Percentiles rank a stretch among this genome's conserved stretches.
Evolutionary conservation across 2,113 vertebrate species (phyloP).

Genomic region (Okapia johnstoni): DNA sequence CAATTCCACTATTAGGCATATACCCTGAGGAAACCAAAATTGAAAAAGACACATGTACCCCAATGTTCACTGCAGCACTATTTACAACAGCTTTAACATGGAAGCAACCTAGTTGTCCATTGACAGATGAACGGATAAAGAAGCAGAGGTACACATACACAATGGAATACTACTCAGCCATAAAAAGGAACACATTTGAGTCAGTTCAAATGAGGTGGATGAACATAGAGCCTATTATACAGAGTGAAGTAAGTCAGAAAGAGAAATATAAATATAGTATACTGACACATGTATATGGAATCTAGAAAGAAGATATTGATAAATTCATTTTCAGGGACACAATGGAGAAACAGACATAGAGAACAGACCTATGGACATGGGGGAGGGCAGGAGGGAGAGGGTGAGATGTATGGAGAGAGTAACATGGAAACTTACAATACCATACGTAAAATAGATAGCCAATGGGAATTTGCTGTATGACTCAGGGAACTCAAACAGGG

Average conservation of each 20-base stretch:
- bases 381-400: not conserved
- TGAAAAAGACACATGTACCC: not conserved
- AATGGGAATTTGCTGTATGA: not conserved
- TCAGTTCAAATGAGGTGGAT: not conserved
- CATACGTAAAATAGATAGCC: not conserved
- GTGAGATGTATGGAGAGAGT: not conserved
- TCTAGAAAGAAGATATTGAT: not conserved
- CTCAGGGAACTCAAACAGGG: not conserved
- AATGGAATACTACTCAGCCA: not conserved
- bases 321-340: not conserved
- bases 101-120: not conserved
- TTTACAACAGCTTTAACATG: not conserved
- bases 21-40: not conserved
- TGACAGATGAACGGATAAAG: not conserved
- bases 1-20: not conserved
- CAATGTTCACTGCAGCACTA: not conserved
- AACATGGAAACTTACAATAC: not conserved
- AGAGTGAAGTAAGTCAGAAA: not conserved
- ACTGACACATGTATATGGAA: not conserved
- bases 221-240: not conserved
- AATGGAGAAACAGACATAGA: not conserved
- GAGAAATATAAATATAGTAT: not conserved
- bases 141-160: not conserved
- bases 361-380: not conserved
- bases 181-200: not conserved